Evolutionary conservation across 2,888 invertebrate species (phyloP), one percentile per base, ranked within the genome.

Genomic region (Fragum fragum): DNA sequence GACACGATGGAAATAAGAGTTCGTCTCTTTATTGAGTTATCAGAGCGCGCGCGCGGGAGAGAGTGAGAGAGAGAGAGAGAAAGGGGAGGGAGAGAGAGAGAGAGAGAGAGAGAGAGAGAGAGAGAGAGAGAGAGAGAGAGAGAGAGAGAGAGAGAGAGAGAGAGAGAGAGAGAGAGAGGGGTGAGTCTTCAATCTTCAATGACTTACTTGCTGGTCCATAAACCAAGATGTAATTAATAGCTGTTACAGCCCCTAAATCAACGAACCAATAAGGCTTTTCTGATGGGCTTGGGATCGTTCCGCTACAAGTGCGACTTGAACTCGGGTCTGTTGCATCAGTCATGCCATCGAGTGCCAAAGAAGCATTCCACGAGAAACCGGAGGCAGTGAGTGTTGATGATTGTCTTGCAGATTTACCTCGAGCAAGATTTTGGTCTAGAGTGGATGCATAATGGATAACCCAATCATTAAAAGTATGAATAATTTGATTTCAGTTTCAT

Each of bases 341-440:
- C 47, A 76, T 73, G 16, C 84, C 84, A 59, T 84, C 84, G 1
- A 81, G 66, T 14, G 84, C 84, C 2, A 75, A 21, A 0, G 42
- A 61, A 5, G 84, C 57, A 16, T 52, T 73, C 76, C 72, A 81
- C 23, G 23, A 1, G 29, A 84, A 80, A 0, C 76, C 78, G 18
- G 29, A 42, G 9, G 39, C 23, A 18, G 29, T 14, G n/a, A 52
- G 14, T 6, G 81, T 79, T 0, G 73, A 71, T 16, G 84, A 84
- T 42, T 84, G 84, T 1, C 16, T 69, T 0, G 84, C 55, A 11
- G 57, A 61, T 57, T 81, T 84, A 7, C 68, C 74, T 42, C 39
- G 73, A 14, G 84, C 81, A 21, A 78, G 52, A 29, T 81, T 84
- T 21, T 70, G 57, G 36, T 84, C 84, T 84, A 74, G n/a, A 57